Percentiles rank a stretch among this genome's conserved stretches.
Conservation (phyloP, 1,140 invertebrate species). For the Zaprionus kolodkinae region DNA sequence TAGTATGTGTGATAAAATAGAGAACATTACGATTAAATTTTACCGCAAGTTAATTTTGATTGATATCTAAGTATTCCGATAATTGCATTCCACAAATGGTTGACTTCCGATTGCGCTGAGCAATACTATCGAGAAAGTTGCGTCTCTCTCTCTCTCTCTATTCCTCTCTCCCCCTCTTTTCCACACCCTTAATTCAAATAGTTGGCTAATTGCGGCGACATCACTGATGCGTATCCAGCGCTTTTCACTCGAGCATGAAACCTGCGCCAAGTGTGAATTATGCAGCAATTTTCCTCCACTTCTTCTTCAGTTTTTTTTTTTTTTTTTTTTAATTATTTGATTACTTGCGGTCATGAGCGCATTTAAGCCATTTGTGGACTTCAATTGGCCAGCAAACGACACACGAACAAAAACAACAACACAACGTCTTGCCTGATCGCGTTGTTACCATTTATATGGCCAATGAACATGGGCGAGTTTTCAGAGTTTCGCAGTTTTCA, state of each 20-base stretch:
- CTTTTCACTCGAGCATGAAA: constrained; percentile 34
- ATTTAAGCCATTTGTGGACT: constrained; percentile 78
- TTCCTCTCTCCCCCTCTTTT: not conserved
- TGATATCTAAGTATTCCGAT: not conserved
- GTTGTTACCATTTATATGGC: constrained; percentile 81
- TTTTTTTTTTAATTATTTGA: constrained; percentile 77
- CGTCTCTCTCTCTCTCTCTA: not conserved
- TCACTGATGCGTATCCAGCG: not conserved
- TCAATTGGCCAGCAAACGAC: constrained; percentile 62
- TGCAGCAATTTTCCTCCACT: constrained; percentile 58
- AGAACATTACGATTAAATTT: too few relatives aligned
- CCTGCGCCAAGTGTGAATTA: constrained; percentile 70
- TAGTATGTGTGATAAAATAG: too few relatives aligned
- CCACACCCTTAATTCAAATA: constrained; percentile 4
- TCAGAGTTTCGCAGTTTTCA: constrained; percentile 36
- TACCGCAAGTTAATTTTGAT: not conserved
- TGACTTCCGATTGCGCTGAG: constrained; percentile 2
- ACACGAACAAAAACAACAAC: constrained; percentile 56
- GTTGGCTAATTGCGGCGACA: constrained; percentile 42
- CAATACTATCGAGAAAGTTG: constrained; percentile 12
- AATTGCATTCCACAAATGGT: constrained; percentile 1
- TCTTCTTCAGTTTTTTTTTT: too few relatives aligned
- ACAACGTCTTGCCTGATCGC: not conserved
- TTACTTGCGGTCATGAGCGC: constrained; percentile 81
- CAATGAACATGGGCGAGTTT: constrained; percentile 74